Base-by-base conservation (phyloP, 2,888 invertebrate genomes). In the Helicoverpa assulta region DNA sequence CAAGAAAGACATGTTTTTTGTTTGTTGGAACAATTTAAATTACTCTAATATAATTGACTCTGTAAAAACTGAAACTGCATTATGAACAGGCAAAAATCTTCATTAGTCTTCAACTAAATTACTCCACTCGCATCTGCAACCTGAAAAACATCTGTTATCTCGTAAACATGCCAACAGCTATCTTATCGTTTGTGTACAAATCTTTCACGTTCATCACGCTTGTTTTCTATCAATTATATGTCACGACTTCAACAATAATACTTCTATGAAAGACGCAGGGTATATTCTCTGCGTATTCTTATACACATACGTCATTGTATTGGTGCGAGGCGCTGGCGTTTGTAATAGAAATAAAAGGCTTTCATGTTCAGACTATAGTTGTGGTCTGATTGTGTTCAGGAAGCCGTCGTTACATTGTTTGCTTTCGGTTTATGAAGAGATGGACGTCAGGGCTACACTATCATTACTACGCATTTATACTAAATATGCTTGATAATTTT, bases 231-330 rank as follows among this genome's bases (percentile, higher is more conserved):
- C 59, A 75, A 74, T 72, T 59, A 62, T 51, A 70, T 67, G 78
- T 84, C 86, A 87, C 84, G 84, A 84, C 67, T 76, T 19, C 63
- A 76, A 78, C 76, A 78, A 78, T 55, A 55, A 67, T 40, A 60
- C 43, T 4, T 16, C 8, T 16, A 14, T 43, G 16, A 43, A 16
- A 43, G 43, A 43, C 14, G 43, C 16, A 52, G 57, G 68, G 29
- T 67, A 62, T 67, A 21, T 57, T 60, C 60, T 60, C 50, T 70
- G 21, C 21, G 29, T 63, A n/a, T 71, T 57, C 37, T 59, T 2
- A 4, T 4, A 26, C 47, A 21, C 64, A 21, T 81, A 55, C 47
- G 14, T 12, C 53, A 81, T 81, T 83, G 52, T 81, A 58, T 65
- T 6, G 40, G 26, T 66, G 57, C 47, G 57, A 59, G 40, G 21